These are phyloP conservation scores for Xylota sylvarum DNA, from an alignment of 2,888 invertebrate genomes.

Conservation along the genomic window DNA sequence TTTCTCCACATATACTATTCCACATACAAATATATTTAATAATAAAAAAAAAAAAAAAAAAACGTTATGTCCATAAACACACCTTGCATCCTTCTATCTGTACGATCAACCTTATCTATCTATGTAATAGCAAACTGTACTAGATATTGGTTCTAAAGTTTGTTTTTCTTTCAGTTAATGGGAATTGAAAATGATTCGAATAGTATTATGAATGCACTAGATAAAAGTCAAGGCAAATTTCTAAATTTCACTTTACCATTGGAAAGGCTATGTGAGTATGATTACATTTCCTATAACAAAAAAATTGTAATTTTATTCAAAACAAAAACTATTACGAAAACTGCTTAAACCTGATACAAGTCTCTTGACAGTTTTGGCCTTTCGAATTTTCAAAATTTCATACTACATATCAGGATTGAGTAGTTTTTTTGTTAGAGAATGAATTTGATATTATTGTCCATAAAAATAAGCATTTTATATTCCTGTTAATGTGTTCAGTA, in stretches of 20 bases:
- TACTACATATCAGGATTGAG: conserved; percentile 60
- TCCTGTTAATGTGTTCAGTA: not conserved
- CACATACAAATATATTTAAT: conserved; percentile 21
- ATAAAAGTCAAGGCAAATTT: conserved; percentile 84
- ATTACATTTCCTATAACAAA: conserved; percentile 60
- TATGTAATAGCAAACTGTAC: conserved; percentile 57
- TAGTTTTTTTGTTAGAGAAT: conserved; percentile 38
- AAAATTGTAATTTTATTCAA: conserved; percentile 50
- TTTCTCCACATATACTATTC: conserved; percentile 43
- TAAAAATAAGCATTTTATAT: conserved; percentile 10
- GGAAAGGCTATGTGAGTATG: conserved; percentile 84
- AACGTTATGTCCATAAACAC: conserved; percentile 25
- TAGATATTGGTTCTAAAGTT: conserved; percentile 74
- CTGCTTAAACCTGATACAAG: conserved; percentile 62
- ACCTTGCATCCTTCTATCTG: conserved; percentile 56
- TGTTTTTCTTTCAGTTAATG: conserved; percentile 82
- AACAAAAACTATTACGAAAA: conserved; percentile 37
- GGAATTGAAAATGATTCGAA: conserved; percentile 84
- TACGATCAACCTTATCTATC: conserved; percentile 51
- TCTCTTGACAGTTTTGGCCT: conserved; percentile 47
- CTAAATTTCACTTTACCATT: conserved; percentile 84
- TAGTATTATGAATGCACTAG: conserved; percentile 84
- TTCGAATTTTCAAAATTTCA: conserved; percentile 47
- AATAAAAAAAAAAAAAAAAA: conserved; percentile 24
- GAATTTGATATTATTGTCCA: conserved; percentile 21